These are phyloP conservation scores for Metridium senile DNA, from an alignment of 92 coral and sea anemone species.

Conservation along the genomic window DNA sequence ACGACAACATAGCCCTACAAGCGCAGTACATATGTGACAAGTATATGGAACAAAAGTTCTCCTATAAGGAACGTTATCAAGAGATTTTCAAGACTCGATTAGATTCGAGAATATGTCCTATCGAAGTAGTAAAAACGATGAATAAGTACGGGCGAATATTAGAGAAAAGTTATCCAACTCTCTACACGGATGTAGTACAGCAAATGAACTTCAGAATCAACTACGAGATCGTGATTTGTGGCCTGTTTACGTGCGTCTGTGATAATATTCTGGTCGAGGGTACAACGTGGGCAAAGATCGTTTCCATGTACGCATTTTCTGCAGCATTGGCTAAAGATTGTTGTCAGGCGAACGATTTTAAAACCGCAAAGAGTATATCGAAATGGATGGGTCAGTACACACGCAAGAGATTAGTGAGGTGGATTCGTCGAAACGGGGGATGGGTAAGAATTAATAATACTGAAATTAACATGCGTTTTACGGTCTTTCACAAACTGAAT, in stretches of 20 bases:
- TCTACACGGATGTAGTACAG: constrained; percentile 72
- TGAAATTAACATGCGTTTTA: no score
- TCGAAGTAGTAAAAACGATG: constrained; percentile 60
- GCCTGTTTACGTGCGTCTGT: constrained; percentile 87
- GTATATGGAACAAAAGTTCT: constrained; percentile 69
- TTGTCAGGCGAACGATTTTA: constrained; percentile 64
- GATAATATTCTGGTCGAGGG: constrained; percentile 74
- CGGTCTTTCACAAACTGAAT: no score
- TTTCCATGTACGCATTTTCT: constrained; percentile 92
- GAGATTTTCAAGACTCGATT: constrained; percentile 5
- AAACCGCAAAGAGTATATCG: constrained; percentile 63
- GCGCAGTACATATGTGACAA: constrained; percentile 72
- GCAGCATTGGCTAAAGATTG: constrained; percentile 86
- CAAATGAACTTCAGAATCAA: constrained; percentile 79
- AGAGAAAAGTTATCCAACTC: constrained; percentile 70
- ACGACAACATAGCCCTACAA: constrained; percentile 61
- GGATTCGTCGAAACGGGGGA: constrained; percentile 92
- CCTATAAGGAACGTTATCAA: constrained; percentile 1
- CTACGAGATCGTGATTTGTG: constrained; percentile 79
- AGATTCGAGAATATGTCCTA: constrained; percentile 35
- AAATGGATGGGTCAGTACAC: constrained; percentile 88
- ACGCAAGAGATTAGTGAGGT: constrained; percentile 61
- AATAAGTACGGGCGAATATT: constrained; percentile 70
- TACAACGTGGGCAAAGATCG: constrained; percentile 83
- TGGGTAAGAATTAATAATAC: constrained; percentile 67